Evolutionary conservation across 2,113 vertebrate species (phyloP).

Genomic region (Heliornis fulica): DNA sequence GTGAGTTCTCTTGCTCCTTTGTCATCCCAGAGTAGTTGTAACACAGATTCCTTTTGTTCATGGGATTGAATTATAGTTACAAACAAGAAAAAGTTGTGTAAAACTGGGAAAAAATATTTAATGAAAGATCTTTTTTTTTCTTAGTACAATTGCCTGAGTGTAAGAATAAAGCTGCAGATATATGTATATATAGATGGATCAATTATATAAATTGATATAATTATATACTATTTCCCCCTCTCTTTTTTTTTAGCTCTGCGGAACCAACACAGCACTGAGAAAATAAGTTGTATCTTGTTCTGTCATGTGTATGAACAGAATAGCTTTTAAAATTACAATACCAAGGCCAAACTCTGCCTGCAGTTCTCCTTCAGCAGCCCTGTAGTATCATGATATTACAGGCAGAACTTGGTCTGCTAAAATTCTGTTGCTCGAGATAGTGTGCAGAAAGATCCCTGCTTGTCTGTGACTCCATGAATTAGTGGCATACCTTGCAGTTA

Average conservation of each 20-base stretch:
- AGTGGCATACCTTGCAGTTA: neutral
- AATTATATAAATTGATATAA: neutral
- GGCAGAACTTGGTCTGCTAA: neutral
- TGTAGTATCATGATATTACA: neutral
- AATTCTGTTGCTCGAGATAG: neutral
- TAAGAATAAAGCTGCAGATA: neutral
- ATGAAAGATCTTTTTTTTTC: neutral
- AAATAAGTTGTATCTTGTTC: neutral
- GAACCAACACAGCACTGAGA: neutral
- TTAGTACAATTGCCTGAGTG: neutral
- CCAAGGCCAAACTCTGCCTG: neutral
- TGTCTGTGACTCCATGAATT: neutral
- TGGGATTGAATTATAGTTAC: neutral
- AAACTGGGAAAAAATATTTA: neutral
- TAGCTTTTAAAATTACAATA: neutral
- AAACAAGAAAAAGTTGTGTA: neutral
- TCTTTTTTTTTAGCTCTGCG: neutral
- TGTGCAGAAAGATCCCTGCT: neutral
- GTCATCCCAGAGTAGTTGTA: neutral
- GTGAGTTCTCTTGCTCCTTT: neutral
- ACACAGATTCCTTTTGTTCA: neutral
- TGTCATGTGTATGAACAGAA: neutral
- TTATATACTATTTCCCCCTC: neutral
- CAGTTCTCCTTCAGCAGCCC: neutral
- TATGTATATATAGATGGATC: neutral